phyloP scores from a whole-genome alignment of 2,888 invertebrate genomes.

The Drosophila pseudotakahashii region DNA sequence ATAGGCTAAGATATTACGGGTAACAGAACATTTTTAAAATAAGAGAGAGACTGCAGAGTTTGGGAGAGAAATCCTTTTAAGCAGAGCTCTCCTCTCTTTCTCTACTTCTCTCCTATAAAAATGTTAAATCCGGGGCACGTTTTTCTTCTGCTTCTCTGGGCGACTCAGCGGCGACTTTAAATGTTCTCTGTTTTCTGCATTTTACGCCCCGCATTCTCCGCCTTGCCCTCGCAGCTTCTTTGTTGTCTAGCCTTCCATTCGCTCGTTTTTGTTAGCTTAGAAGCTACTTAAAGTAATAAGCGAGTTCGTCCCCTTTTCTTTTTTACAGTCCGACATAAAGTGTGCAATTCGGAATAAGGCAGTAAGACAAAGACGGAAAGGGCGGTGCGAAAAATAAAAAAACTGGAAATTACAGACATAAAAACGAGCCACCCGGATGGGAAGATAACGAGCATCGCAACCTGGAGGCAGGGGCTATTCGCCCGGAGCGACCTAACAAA shows the following conservation, averaged over 20 bases:
- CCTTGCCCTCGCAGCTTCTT: slow-evolving; percentile 18
- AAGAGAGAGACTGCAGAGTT: slow-evolving; percentile 3
- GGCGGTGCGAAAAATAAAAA: slow-evolving; percentile 19
- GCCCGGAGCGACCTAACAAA: slow-evolving; percentile 41
- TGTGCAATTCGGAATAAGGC: slow-evolving; percentile 21
- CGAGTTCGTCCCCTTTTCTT: slow-evolving; percentile 29
- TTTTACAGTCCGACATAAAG: slow-evolving; percentile 40
- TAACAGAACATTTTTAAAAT: slow-evolving; percentile 36
- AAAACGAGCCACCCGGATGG: slow-evolving; percentile 16
- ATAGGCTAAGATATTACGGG: slow-evolving; percentile 28
- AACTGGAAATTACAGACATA: slow-evolving; percentile 25
- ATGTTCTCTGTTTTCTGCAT: slow-evolving; percentile 7
- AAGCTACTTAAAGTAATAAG: slow-evolving; percentile 45
- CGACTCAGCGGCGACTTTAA: slow-evolving; percentile 68
- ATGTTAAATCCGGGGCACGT: slow-evolving; percentile 37
- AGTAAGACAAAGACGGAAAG: slow-evolving; percentile 24
- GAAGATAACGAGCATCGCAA: slow-evolving; percentile 12
- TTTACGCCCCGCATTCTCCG: background rate
- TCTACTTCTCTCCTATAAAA: slow-evolving; percentile 65
- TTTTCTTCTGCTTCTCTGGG: slow-evolving; percentile 19
- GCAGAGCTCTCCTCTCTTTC: slow-evolving; percentile 8
- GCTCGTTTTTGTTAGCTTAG: slow-evolving; percentile 27
- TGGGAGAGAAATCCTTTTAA: slow-evolving; percentile 1
- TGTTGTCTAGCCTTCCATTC: slow-evolving; percentile 21
- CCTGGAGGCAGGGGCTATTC: background rate